Evolutionary conservation across 2,888 invertebrate species (phyloP).

Genomic region (Chydorus sphaericus): DNA sequence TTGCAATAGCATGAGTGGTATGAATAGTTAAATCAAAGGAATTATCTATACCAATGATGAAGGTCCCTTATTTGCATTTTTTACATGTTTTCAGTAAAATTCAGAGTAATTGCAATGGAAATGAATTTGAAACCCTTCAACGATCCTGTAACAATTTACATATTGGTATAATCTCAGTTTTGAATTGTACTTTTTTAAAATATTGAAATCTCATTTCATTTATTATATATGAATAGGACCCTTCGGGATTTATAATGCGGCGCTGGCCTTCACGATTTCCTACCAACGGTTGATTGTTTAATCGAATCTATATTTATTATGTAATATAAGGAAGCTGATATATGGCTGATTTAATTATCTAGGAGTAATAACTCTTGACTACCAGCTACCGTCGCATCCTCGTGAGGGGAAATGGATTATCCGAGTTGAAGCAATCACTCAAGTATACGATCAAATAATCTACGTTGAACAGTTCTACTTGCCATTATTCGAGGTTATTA

Average conservation of each 20-base stretch:
- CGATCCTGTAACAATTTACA: constrained; percentile 29
- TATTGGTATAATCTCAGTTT: constrained; percentile 26
- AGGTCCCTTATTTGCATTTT: no score
- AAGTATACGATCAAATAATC: constrained; percentile 26
- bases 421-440: constrained; percentile 26
- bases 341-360: constrained; percentile 14
- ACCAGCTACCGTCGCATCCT: constrained; percentile 27
- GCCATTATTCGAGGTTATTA: constrained; percentile 29
- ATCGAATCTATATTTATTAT: neutral
- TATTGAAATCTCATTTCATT: constrained; percentile 2
- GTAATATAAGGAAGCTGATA: neutral
- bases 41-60: no score
- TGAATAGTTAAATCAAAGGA: no score
- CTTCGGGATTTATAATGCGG: constrained; percentile 29
- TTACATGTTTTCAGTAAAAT: constrained; percentile 26
- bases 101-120: constrained; percentile 29
- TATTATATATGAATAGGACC: constrained; percentile 23
- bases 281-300: constrained; percentile 25
- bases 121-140: constrained; percentile 30
- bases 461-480: constrained; percentile 30
- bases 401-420: constrained; percentile 30
- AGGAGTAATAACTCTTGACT: constrained; percentile 29
- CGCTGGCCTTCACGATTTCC: constrained; percentile 30
- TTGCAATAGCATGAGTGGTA: constrained; percentile 20
- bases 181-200: neutral